phyloP scores from a whole-genome alignment of 2,113 vertebrate genomes.

The Sus scrofa region DNA sequence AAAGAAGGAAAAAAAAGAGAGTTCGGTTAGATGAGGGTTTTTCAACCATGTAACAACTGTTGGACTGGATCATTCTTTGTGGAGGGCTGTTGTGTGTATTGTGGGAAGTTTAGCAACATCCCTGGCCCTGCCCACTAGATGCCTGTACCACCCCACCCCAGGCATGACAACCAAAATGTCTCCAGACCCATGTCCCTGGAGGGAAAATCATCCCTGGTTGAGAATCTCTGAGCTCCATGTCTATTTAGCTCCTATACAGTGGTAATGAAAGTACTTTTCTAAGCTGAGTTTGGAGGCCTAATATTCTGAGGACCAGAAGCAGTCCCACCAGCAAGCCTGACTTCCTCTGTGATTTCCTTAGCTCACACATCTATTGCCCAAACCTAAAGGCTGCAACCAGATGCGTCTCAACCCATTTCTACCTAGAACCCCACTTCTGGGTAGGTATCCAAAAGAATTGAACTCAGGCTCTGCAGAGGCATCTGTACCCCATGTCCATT shows the following conservation, averaged over 20 bases:
- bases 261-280: accelerated
- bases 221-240: neutral
- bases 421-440: neutral
- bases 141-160: accelerated
- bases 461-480: neutral
- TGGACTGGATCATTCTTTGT: neutral
- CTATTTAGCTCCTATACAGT: too few relatives aligned
- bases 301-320: neutral
- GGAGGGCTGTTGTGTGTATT: neutral
- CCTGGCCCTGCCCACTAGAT: neutral
- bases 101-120: accelerated
- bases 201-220: accelerated
- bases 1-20: too few relatives aligned
- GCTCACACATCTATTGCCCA: accelerated
- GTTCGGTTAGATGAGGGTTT: neutral
- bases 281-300: accelerated
- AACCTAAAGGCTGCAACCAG: neutral
- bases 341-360: accelerated
- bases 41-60: accelerated
- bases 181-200: too few relatives aligned
- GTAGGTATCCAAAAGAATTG: neutral
- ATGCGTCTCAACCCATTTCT: neutral
- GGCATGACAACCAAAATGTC: too few relatives aligned
- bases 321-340: accelerated
- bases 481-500: accelerated